Evolutionary conservation across 2,113 vertebrate species (phyloP).

Genomic region (Chloropsis hardwickii): DNA sequence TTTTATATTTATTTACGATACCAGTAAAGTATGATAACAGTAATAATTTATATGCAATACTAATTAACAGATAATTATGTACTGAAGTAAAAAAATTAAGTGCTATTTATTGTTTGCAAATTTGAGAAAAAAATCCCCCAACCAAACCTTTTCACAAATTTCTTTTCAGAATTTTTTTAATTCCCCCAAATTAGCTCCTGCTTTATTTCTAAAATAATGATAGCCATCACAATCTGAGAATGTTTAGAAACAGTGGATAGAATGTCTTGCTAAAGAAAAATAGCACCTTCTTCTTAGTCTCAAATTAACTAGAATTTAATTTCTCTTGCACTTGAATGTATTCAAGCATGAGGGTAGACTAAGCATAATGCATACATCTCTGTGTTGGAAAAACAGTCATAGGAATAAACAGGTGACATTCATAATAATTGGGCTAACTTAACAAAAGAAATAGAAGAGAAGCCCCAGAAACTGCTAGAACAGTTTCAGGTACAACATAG

Average conservation of each 20-base stretch:
- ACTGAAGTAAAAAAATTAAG: not conserved
- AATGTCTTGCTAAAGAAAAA: not conserved
- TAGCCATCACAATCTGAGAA: not conserved
- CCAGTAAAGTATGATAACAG: not conserved
- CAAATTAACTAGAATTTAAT: not conserved
- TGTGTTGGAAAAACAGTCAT: not conserved
- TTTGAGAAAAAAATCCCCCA: not conserved
- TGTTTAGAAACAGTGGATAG: not conserved
- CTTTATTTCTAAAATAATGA: not conserved
- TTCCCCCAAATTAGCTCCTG: not conserved
- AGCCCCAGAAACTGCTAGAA: not conserved
- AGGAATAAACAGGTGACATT: not conserved
- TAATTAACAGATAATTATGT: not conserved
- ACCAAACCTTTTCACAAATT: not conserved
- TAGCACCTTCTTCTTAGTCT: not conserved
- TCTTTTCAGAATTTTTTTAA: not conserved
- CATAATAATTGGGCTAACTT: not conserved
- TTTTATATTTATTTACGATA: not conserved
- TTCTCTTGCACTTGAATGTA: not conserved
- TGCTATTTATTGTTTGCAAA: not conserved
- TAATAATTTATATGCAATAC: not conserved
- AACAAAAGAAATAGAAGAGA: not conserved
- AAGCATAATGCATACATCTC: not conserved
- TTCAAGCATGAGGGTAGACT: not conserved
- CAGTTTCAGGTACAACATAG: not conserved